Conservation (phyloP, 1,140 invertebrate species). For the Aphelenchoides fujianensis region DNA sequence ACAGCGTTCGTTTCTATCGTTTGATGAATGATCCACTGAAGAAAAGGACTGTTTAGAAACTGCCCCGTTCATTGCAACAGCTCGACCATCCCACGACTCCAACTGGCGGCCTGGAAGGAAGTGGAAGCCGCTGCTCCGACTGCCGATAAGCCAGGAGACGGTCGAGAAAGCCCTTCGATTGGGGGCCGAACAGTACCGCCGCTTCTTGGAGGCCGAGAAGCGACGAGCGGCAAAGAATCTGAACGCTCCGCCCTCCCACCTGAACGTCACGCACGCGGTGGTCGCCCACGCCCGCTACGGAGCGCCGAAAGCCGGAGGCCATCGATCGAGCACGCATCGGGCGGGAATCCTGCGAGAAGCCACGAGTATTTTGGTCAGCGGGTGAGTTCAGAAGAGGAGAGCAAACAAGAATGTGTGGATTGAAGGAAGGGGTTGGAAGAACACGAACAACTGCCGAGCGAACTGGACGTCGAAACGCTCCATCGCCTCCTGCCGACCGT, state of each 20-base stretch:
- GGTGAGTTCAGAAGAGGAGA: too few species aligned
- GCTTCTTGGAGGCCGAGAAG: conserved; percentile 50
- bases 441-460: conserved; percentile 44
- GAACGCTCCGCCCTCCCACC: not conserved
- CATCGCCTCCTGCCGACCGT: conserved; percentile 55
- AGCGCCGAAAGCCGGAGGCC: conserved; percentile 57
- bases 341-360: conserved; percentile 55
- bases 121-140: conserved; percentile 38
- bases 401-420: too few species aligned
- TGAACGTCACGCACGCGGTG: conserved; percentile 36
- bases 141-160: conserved; percentile 57
- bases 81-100: conserved; percentile 38
- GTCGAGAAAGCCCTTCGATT: conserved; percentile 55
- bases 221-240: conserved; percentile 17
- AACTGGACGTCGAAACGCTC: conserved; percentile 54
- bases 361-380: conserved; percentile 54
- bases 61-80: conserved; percentile 59
- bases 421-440: conserved; percentile 48
- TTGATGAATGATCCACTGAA: too few species aligned
- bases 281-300: conserved; percentile 51
- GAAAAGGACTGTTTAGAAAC: conserved; percentile 48
- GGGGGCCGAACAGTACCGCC: conserved; percentile 51
- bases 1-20: conserved; percentile 39
- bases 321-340: conserved; percentile 54
- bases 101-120: conserved; percentile 54